Evolutionary conservation across 2,888 invertebrate genomes (phyloP), one percentile per base, ranked within the genome.

Genomic region (Maniola hyperantus): DNA sequence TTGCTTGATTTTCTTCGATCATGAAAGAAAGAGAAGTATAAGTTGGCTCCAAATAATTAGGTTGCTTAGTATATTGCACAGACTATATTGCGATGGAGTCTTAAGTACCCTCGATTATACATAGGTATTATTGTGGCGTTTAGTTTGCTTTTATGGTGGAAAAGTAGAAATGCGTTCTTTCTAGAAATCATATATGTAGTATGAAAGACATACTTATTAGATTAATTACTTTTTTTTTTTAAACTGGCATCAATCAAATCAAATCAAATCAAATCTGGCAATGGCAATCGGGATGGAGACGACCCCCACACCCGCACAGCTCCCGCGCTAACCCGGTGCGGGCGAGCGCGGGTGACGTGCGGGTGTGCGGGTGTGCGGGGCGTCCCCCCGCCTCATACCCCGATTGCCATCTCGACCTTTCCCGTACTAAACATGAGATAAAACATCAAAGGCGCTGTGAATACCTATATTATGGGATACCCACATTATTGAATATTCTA

Each of bases 1-100:
- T 83, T 79, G 83, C 81, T 80, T 83, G 83, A 83, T 87, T 81
- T 83, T 77, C 80, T 78, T 71, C 77, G 81, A 81, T 83, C 81
- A 85, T 70, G 70, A 64, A 42, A 66, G 59, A 62, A 63, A 65
- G 1, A 36, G 7, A 36, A 5, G 7, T 64, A 64, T 67, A 69
- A 51, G 58, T 62, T 48, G 58, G 48, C 57, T 59, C 44, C 60
- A 53, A 44, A 61, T 61, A 66, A 66, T 54, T 55, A 61, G 63
- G 36, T 55, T 46, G 55, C 63, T 60, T 51, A 60, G 36, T 44
- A 61, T 39, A 64, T n/a, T n/a, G n/a, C n/a, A n/a, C n/a, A n/a
- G n/a, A n/a, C n/a, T n/a, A n/a, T n/a, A n/a, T 66, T 54, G 68
- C 53, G 44, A 55, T 53, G 42, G 33, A 44, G 18, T 46, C 33